These are phyloP conservation scores for Adelosebastes latens DNA, from an alignment of 2,797 vertebrate species.

Conservation along the genomic window DNA sequence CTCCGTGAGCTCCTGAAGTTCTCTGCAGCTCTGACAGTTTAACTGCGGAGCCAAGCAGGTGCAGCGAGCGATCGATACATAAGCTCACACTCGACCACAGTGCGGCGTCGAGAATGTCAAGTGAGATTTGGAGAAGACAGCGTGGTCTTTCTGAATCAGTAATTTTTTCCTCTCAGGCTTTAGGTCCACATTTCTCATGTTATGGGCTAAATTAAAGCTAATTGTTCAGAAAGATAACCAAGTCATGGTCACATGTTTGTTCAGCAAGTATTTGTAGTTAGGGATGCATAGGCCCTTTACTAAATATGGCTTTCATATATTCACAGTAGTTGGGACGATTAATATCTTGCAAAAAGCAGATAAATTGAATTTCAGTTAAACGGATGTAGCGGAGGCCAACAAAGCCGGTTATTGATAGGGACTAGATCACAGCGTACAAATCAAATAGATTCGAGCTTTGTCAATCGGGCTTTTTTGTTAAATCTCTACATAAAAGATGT, in stretches of 20 bases:
- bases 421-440: conserved; percentile 8
- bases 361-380: conserved; percentile 18
- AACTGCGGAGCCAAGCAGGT: conserved; percentile 39
- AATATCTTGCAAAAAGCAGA: conserved; percentile 13
- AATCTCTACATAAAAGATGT: conserved; percentile 20
- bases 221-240: conserved; percentile 1
- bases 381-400: neutral
- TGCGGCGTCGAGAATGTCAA: conserved; percentile 48
- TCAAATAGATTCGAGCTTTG: conserved; percentile 13
- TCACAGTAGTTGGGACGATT: conserved; percentile 11
- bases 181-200: neutral
- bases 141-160: conserved; percentile 2
- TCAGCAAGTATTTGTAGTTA: neutral
- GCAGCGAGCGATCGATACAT: conserved; percentile 52
- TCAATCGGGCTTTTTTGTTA: neutral
- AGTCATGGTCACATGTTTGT: neutral
- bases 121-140: conserved; percentile 21
- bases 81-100: conserved; percentile 14
- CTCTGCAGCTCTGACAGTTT: conserved; percentile 54
- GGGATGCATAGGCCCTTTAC: neutral
- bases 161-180: neutral
- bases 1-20: conserved; percentile 45
- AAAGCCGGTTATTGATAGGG: conserved; percentile 22
- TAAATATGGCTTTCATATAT: conserved; percentile 13
- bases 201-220: neutral